Evolutionary conservation across 2,888 invertebrate species (phyloP).

Genomic region (Harpagoxenus sublaevis): DNA sequence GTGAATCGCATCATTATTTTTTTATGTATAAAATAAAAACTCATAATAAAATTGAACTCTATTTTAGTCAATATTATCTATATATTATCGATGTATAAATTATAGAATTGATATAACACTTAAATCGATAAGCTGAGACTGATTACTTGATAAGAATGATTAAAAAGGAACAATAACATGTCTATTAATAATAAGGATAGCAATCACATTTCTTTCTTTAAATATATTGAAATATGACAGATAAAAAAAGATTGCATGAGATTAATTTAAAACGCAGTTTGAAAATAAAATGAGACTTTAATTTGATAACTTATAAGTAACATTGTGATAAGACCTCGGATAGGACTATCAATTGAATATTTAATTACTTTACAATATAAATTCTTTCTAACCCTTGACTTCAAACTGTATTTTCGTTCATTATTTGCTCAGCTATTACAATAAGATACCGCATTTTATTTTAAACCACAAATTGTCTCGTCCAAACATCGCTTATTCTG

Average conservation of each 20-base stretch:
- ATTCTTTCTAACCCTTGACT: not conserved
- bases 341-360: not conserved
- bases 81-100: not conserved
- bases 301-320: not conserved
- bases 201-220: not conserved
- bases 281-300: not conserved
- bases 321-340: not conserved
- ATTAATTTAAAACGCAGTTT: constrained; percentile 2
- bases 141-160: not conserved
- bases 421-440: not conserved
- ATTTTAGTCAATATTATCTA: not conserved
- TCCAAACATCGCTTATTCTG: constrained; percentile 19
- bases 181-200: not conserved
- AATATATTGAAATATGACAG: not conserved
- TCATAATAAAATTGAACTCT: not conserved
- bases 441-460: constrained; percentile 2
- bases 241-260: not conserved
- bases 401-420: not conserved
- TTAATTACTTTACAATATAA: constrained; percentile 1
- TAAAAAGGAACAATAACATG: not conserved
- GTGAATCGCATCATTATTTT: constrained; percentile 39
- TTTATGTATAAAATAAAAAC: constrained; percentile 1
- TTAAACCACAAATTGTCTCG: constrained; percentile 33
- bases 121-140: not conserved
- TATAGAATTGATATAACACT: not conserved